Evolutionary conservation across 2,113 vertebrate species (phyloP), one percentile per base, ranked within the genome.

Genomic region (Cariama cristata): DNA sequence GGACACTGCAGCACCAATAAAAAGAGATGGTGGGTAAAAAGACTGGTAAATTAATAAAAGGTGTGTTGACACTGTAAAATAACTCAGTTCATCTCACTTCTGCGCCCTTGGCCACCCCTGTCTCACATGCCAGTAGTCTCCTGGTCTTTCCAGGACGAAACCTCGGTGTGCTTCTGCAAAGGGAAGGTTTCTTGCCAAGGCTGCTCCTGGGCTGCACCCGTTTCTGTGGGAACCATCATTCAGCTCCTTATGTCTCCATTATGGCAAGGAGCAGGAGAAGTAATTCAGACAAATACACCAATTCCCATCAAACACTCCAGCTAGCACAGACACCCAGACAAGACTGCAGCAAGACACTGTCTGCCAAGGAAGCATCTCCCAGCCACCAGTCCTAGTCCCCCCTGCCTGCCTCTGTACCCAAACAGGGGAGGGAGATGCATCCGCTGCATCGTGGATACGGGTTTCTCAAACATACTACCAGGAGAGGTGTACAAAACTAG

Each of bases 381-480:
- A 49, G 45, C 27, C 55, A 17, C 4, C 16, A 69, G 55, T 21
- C 3, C 53, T 28, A 27, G 47, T 33, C 23, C 12, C 14, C 14
- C 6, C 10, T 4, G 14, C 47, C 28, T 55, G 18, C 35, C 32
- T 44, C 9, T 8, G 14, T 9, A 30, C 27, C 6, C 27, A 66
- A n/a, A 24, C 3, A 53, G 3, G 13, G 8, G 9, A 44, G 21
- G 30, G 24, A 79, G 16, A 56, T 1, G 1, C 4, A 3, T 5
- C 62, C 7, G 3, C 6, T 58, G 7, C 8, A 49, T 8, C 1
- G 0, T 20, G 11, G 40, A 42, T 27, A 20, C 0, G 1, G 4
- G 7, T 38, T 91, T 50, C 35, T 15, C 35, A 35, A 35, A 33
- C 0, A 1, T 9, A 26, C 14, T 55, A 24, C 42, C 19, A 56